Evolutionary conservation across 1,140 invertebrate species (phyloP), one percentile per base, ranked within the genome.

Genomic region (Lethocerus indicus): DNA sequence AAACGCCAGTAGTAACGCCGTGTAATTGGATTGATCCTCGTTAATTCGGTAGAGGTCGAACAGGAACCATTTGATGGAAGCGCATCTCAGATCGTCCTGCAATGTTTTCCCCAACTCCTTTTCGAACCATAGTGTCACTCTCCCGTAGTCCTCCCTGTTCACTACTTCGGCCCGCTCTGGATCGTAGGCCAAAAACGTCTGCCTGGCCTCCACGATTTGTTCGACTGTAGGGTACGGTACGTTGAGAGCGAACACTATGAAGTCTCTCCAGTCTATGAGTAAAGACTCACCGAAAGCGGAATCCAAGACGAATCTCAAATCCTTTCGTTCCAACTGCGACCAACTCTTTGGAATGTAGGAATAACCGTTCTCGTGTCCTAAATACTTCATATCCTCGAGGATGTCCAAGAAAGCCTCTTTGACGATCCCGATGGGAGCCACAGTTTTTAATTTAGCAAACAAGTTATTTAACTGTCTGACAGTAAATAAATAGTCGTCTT

Each of bases 181-280:
- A 59, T 76, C 74, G 14, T 57, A 56, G 16, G 61, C 61, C 18
- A 62, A 57, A 42, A 73, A 73, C 1, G 57, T 52, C 49, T 64
- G 60, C 26, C 68, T 65, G 3, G 67, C 28, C 21, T 62, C 49
- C 20, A 77, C 53, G 23, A 77, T 57, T 51, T 76, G 67, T 1
- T 66, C 60, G 41, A 68, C 54, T 1, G 56, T 67, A 7, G 75
- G 74, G 55, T 65, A 69, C 20, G 59, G 54, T 13, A 77, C 56
- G 45, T 70, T 64, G 13, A 75, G 59, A 56, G 68, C 71, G 55
- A 70, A 72, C 49, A 77, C 62, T 13, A 78, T 59, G 52, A 78
- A 76, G 58, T 77, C 73, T 56, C 67, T 69, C 76, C 75, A 78
- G 58, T 75, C 67, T 12, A 77, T 50, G 36, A 67, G 69, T 2